Evolutionary conservation across 2,888 invertebrate genomes (phyloP).

Genomic region (Meiosimyza platycephala): DNA sequence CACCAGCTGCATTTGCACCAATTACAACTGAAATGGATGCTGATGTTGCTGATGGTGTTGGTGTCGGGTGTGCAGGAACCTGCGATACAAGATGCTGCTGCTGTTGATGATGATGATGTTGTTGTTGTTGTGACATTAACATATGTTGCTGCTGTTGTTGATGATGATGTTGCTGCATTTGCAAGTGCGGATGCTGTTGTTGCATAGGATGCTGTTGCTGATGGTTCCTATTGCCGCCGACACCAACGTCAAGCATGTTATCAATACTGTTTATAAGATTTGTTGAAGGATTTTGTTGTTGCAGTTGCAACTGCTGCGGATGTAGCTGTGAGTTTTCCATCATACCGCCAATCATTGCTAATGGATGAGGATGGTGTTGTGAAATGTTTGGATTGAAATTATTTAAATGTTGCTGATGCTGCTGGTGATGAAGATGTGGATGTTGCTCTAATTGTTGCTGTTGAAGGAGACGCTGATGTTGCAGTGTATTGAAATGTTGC

Average conservation of each 20-base stretch:
- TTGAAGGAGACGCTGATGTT: conserved; percentile 47
- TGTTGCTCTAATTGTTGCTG: conserved; percentile 45
- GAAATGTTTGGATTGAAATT: conserved; percentile 50
- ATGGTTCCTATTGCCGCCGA: conserved; percentile 39
- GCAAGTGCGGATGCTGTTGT: conserved; percentile 39
- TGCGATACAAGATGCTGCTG: conserved; percentile 40
- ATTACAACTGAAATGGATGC: conserved; percentile 27
- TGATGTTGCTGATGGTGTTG: conserved; percentile 40
- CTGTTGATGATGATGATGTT: conserved; percentile 43
- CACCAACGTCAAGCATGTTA: conserved; percentile 44
- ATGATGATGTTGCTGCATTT: conserved; percentile 45
- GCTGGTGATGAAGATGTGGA: conserved; percentile 45
- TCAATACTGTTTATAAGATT: conserved; percentile 50
- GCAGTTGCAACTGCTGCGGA: conserved; percentile 42
- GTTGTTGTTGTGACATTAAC: conserved; percentile 39
- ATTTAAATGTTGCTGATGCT: conserved; percentile 52
- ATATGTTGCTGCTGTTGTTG: conserved; percentile 41
- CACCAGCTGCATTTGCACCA: conserved; percentile 32
- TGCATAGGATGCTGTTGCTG: conserved; percentile 41
- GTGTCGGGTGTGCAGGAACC: conserved; percentile 37
- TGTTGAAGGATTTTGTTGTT: conserved; percentile 43
- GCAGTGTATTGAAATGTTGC: conserved; percentile 38
- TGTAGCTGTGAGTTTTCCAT: conserved; percentile 54
- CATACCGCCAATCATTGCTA: conserved; percentile 62
- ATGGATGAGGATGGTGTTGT: conserved; percentile 52